Evolutionary conservation across 2,113 vertebrate species (phyloP).

Genomic region (Enhydra lutris): DNA sequence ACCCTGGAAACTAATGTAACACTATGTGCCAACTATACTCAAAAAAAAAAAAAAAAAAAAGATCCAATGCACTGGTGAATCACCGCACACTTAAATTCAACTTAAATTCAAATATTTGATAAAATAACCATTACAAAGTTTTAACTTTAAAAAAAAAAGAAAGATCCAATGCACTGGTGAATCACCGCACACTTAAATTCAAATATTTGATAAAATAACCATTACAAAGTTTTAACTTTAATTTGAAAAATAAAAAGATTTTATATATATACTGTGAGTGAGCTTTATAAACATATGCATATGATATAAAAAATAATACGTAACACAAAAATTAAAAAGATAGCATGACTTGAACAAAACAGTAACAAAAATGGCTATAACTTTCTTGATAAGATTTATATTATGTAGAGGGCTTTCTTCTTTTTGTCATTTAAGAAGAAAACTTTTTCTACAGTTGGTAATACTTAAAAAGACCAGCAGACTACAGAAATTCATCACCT

Average conservation of each 20-base stretch:
- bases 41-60: background rate
- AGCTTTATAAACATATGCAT: background rate
- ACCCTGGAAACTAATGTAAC: background rate
- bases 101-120: background rate
- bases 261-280: background rate
- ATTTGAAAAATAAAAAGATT: background rate
- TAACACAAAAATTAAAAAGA: background rate
- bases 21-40: background rate
- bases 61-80: background rate
- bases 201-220: background rate
- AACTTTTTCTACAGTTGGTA: background rate
- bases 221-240: background rate
- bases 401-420: background rate
- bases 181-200: background rate
- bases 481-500: background rate
- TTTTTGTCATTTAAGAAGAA: background rate
- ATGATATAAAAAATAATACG: background rate
- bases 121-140: background rate
- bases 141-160: slow-evolving; percentile 21
- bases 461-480: background rate
- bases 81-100: background rate
- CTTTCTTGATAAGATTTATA: slow-evolving; percentile 3
- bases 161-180: background rate
- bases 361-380: background rate
- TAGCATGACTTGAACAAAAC: background rate